Base-by-base conservation (phyloP, 2,888 invertebrate species). In the Coecobrya sp. region DNA sequence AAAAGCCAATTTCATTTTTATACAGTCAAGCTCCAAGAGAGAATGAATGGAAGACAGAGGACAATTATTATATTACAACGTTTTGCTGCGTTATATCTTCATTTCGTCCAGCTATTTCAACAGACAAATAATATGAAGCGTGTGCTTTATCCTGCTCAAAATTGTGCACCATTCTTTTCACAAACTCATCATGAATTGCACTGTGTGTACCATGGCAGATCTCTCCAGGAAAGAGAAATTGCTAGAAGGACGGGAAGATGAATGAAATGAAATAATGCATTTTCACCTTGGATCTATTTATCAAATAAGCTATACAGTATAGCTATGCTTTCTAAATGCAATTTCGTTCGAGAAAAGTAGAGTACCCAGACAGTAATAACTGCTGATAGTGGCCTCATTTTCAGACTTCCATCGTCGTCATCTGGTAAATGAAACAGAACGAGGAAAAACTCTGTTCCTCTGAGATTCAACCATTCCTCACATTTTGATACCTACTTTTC, bases 231-330 rank as follows among this genome's bases (percentile, higher is more conserved):
- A 55, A 82, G 82, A 82, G 62, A 62, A 82, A 82, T 82, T n/a
- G 62, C 59, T 62, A 19, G 81, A 42, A 59, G 62, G 62, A 62
- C 59, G 82, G 79, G 59, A 82, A 62, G 82, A 82, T 62, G 82
- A 82, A 82, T 82, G 62, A 82, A 36, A 59, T 55, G 86, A 73
- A 86, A 86, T 86, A 73, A 86, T 86, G 86, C 65, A 73, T 86
- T 55, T 86, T 73, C 86, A 86, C 86, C 86, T 86, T 86, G 55
- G 70, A 86, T 86, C 86, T 65, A 73, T 73, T 86, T 73, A 86
- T 86, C 86, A 86, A 86, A 65, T 27, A 85, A 62, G 16, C 30
- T 27, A 8, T 16, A 8, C 49, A n/a, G n/a, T n/a, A n/a, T 36
- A n/a, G 45, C 1, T 70, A 4, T 70, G 8, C 8, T 13, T 19